Evolutionary conservation across 2,113 vertebrate species (phyloP).

Genomic region (Poeciliopsis turrubarensis): DNA sequence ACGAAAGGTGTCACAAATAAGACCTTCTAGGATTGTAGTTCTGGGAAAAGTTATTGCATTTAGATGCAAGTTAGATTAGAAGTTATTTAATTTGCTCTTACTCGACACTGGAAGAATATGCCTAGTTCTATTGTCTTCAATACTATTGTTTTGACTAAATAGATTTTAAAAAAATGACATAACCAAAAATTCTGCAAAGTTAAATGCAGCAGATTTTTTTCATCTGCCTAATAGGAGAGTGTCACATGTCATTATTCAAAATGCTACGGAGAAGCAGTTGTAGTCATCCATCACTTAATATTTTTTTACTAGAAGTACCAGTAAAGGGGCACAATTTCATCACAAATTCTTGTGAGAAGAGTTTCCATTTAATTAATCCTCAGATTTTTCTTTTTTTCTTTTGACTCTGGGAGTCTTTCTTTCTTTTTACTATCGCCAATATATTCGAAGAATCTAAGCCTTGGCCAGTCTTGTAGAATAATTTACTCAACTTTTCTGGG

Average conservation of each 20-base stretch:
- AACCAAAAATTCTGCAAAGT: background rate
- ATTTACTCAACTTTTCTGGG: constrained; percentile 1
- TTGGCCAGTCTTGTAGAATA: constrained; percentile 11
- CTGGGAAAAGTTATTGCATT: background rate
- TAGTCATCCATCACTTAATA: constrained; percentile 1
- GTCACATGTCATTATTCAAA: background rate
- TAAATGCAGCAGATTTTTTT: background rate
- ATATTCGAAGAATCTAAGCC: constrained; percentile 18
- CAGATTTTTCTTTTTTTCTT: background rate
- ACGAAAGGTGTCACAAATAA: background rate
- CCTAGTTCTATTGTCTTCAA: background rate
- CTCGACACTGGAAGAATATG: background rate
- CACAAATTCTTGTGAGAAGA: background rate
- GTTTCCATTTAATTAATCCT: background rate
- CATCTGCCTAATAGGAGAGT: constrained; percentile 7
- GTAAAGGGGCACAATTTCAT: background rate
- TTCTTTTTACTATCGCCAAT: background rate
- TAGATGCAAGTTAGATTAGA: background rate
- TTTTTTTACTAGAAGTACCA: constrained; percentile 4
- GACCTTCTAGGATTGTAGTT: background rate
- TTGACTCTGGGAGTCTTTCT: background rate
- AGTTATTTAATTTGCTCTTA: background rate
- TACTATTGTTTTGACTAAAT: background rate
- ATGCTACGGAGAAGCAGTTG: constrained; percentile 12
- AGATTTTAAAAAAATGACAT: background rate